Base-by-base conservation (phyloP, 23 tunicate genomes). In the Corella eumyota region DNA sequence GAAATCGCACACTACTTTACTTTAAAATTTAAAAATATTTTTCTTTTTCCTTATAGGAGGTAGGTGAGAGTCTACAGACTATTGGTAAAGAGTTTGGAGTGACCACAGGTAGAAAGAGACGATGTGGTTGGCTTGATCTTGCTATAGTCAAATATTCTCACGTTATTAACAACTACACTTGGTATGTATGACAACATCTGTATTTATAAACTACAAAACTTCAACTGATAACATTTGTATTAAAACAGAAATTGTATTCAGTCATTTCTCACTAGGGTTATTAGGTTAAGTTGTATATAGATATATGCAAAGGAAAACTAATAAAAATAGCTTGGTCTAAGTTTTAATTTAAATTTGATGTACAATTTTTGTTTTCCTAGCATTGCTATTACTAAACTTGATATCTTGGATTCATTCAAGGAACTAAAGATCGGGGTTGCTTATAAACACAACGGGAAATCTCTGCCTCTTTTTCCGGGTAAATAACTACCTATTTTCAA, bases 101-200 rank as follows among this genome's bases (percentile, higher is more conserved):
- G 23, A 93, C 99, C n/a, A 93, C 99, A 25, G 99, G 99, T 0
- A 60, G 99, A 34, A 65, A 30, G 30, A 48, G 99, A 25, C 62
- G 99, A 35, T 93, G 99, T 46, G 99, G 99, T 15, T 93, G 99
- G 99, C 65, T 93, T 15, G 99, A 93, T 68, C 79, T 93, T 24
- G 76, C 73, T 47, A 50, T 75, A 13, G 64, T 93, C n/a, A 78
- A 78, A 45, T 93, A 93, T 66, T 80, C 99, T 34, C 95, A 93
- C 53, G 61, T 77, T 55, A 66, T 93, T 65, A 93, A 93, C 72
- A 69, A 78, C 45, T 77, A 78, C 53, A 55, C 90, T 15, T 49
- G 90, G 90, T 93, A 31, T 40, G 74, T 64, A 17, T 7, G 11
- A 11, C 11, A n/a, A n/a, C n/a, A n/a, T n/a, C n/a, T n/a, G n/a